Percentiles rank a stretch among this genome's conserved stretches.
These are phyloP conservation scores for Ficedula albicollis DNA, from an alignment of 2,797 vertebrate species.

Conservation along the genomic window DNA sequence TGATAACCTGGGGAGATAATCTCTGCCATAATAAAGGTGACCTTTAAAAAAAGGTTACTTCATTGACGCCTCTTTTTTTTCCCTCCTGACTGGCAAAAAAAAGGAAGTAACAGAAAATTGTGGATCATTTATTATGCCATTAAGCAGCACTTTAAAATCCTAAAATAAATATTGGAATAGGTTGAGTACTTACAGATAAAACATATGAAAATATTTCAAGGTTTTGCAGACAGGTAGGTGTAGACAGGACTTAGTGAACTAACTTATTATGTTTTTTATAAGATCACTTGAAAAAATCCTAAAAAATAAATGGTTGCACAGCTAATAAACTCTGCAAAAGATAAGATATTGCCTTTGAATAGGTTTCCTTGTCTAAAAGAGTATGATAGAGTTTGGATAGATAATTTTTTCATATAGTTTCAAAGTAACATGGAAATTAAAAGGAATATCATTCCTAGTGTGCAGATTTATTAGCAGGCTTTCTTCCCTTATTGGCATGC, in stretches of 20 bases:
- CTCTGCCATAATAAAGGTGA: constrained; percentile 49
- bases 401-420: neutral
- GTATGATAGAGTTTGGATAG: no score
- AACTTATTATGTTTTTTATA: neutral
- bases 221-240: neutral
- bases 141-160: constrained; percentile 54
- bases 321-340: neutral
- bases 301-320: neutral
- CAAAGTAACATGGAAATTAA: neutral
- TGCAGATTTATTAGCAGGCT: neutral
- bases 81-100: constrained; percentile 1
- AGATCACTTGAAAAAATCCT: neutral
- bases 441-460: neutral
- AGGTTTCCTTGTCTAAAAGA: neutral
- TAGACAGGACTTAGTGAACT: neutral
- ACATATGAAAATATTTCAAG: neutral
- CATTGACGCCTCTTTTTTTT: constrained; percentile 20
- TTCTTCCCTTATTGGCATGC: neutral
- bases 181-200: neutral
- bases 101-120: constrained; percentile 47
- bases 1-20: constrained; percentile 51
- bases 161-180: neutral
- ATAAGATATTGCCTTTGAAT: neutral
- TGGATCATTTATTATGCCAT: constrained; percentile 42
- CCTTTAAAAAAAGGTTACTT: constrained; percentile 56